phyloP scores from a whole-genome alignment of 2,888 invertebrate genomes.

The Torymus tubicola region DNA sequence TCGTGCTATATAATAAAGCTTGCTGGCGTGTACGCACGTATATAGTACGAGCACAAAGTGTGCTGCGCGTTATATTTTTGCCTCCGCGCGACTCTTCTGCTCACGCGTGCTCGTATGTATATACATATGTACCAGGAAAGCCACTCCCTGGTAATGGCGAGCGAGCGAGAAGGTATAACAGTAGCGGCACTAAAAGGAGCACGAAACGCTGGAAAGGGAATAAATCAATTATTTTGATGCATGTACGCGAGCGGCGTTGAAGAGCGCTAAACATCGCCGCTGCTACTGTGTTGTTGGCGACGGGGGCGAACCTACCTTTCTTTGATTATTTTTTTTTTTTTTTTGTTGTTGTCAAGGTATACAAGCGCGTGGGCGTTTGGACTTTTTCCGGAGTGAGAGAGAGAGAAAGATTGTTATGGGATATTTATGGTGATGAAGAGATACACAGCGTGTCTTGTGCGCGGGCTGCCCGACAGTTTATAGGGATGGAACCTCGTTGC shows the following conservation, averaged over 20 bases:
- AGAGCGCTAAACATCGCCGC: not conserved
- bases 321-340: too few species aligned
- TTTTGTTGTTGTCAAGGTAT: not conserved
- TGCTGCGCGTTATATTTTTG: constrained; percentile 31
- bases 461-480: not conserved
- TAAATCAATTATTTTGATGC: constrained; percentile 41
- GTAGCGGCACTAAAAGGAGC: constrained; percentile 17
- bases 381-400: too few species aligned
- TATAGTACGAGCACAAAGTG: constrained; percentile 48
- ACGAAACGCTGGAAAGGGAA: not conserved
- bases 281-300: too few species aligned
- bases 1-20: constrained; percentile 12
- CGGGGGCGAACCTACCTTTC: not conserved
- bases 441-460: not conserved
- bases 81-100: not conserved
- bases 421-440: constrained; percentile 21
- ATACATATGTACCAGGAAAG: constrained; percentile 13
- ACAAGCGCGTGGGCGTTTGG: too few species aligned
- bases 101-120: not conserved
- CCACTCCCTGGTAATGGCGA: constrained; percentile 21
- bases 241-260: not conserved
- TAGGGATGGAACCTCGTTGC: not conserved
- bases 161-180: not conserved
- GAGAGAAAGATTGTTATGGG: not conserved
- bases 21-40: too few species aligned